Conservation (phyloP, 2,888 invertebrate genomes). For the Cantharis nigra region DNA sequence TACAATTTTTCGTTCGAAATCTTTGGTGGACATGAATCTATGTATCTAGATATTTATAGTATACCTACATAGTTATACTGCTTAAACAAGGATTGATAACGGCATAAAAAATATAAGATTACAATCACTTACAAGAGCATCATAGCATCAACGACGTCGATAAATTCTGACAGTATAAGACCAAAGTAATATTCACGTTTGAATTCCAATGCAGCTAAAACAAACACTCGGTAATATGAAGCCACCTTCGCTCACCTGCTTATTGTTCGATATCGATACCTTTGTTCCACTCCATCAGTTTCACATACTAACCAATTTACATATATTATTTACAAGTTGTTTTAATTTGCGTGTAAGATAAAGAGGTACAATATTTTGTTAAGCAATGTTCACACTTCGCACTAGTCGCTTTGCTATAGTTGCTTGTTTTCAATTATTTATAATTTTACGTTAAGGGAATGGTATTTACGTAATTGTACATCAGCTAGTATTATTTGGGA, state of each 20-base stretch:
- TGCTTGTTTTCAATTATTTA: neutral
- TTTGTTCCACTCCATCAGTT: slow-evolving; percentile 35
- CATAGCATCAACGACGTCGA: neutral
- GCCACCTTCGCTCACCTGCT: slow-evolving; percentile 25
- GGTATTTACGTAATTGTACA: too few species aligned
- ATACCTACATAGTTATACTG: neutral
- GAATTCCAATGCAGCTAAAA: slow-evolving; percentile 19
- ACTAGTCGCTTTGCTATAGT: slow-evolving; percentile 12
- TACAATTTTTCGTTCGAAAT: neutral
- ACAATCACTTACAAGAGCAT: slow-evolving; percentile 1
- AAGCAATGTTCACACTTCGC: slow-evolving; percentile 30
- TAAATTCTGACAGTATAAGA: neutral
- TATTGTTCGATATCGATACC: slow-evolving; percentile 21
- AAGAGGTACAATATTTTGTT: slow-evolving; percentile 31
- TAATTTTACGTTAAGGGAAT: neutral
- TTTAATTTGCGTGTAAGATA: slow-evolving; percentile 29
- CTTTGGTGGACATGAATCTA: neutral
- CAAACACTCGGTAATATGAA: slow-evolving; percentile 21
- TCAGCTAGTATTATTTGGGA: too few species aligned
- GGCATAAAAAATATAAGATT: neutral
- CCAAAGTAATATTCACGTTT: neutral
- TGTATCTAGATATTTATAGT: neutral
- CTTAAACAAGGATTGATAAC: neutral
- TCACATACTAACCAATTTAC: slow-evolving; percentile 36
- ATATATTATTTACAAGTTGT: slow-evolving; percentile 37